Evolutionary conservation across 2,888 invertebrate genomes (phyloP), one percentile per base, ranked within the genome.

Genomic region (Cantharis lateralis): DNA sequence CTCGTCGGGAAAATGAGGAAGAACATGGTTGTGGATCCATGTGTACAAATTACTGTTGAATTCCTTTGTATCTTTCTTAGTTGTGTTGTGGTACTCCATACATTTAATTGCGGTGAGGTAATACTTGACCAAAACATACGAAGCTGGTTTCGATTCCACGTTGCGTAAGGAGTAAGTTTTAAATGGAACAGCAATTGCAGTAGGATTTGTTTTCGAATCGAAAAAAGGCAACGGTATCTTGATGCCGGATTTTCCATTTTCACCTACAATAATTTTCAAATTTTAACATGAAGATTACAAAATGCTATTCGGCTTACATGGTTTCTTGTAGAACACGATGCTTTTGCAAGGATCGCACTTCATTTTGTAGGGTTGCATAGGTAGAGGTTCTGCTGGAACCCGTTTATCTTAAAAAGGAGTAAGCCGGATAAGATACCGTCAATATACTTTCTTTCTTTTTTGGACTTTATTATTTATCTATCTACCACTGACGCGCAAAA

Each of bases 161-260:
- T 90, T 91, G 26, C 90, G 86, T 64, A 93, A 84, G 18, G 89
- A 87, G 72, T 88, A 87, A 10, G 87, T 85, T 82, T 89, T 91
- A 71, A 93, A 89, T 0, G 93, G 93, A 18, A 93, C 82, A 70
- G 93, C 93, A 82, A 93, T 91, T n/a, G 90, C 89, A 32, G 89
- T 88, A 0, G 91, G 89, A n/a, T 88, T 84, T 2, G 84, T 82
- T 64, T 89, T 88, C 86, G 92, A 91, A 82, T 91, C 91, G 61
- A 93, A 89, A 78, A 89, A 89, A 0, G 93, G 93, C 62, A 92
- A 85, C 0, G 92, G 92, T 66, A 92, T 86, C 18, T 84, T 80
- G 16, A 84, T 80, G 48, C 78, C 75, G 0, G 24, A 13, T 71
- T 15, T 68, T 11, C 15, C 73, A n/a, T 9, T 1, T 15, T n/a